A percentile compares a stretch with the other conserved stretches of the same genome.
Evolutionary conservation across 2,888 invertebrate species (phyloP).

Genomic region (Agriopis marginaria): DNA sequence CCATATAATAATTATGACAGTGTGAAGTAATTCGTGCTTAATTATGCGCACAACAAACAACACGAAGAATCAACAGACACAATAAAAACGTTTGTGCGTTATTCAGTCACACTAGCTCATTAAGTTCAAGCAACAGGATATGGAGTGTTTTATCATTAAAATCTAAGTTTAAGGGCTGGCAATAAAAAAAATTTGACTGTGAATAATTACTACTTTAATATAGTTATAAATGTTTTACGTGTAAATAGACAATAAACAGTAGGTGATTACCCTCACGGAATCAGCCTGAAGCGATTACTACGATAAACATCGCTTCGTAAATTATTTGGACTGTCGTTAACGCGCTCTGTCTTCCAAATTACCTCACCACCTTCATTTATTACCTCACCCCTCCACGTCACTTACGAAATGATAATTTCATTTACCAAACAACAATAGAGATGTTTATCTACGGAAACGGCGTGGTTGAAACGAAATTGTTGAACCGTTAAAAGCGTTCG

Average conservation of each 20-base stretch:
- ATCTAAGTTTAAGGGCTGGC: constrained; percentile 51
- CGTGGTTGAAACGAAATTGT: constrained; percentile 52
- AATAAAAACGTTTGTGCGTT: constrained; percentile 33
- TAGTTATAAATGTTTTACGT: constrained; percentile 58
- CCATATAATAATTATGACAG: constrained; percentile 32
- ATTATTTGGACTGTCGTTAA: constrained; percentile 74
- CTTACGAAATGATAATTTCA: constrained; percentile 73
- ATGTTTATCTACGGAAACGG: constrained; percentile 63
- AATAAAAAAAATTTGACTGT: constrained; percentile 32
- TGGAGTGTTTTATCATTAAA: constrained; percentile 46
- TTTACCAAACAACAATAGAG: constrained; percentile 71
- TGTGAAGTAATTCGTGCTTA: constrained; percentile 42
- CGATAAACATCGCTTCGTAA: constrained; percentile 70
- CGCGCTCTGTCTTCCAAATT: constrained; percentile 67
- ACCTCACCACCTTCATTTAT: constrained; percentile 67
- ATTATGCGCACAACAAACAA: constrained; percentile 40
- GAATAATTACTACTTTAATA: constrained; percentile 48
- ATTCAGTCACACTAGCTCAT: constrained; percentile 37
- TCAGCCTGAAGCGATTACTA: constrained; percentile 73
- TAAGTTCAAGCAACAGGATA: constrained; percentile 50
- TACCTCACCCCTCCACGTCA: constrained; percentile 60
- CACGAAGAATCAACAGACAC: constrained; percentile 20
- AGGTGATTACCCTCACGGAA: constrained; percentile 58
- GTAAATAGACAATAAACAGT: constrained; percentile 66
- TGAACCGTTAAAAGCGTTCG: constrained; percentile 60